These are phyloP conservation scores for Aplysia californica DNA, from an alignment of 1,140 invertebrate species.

Conservation along the genomic window DNA sequence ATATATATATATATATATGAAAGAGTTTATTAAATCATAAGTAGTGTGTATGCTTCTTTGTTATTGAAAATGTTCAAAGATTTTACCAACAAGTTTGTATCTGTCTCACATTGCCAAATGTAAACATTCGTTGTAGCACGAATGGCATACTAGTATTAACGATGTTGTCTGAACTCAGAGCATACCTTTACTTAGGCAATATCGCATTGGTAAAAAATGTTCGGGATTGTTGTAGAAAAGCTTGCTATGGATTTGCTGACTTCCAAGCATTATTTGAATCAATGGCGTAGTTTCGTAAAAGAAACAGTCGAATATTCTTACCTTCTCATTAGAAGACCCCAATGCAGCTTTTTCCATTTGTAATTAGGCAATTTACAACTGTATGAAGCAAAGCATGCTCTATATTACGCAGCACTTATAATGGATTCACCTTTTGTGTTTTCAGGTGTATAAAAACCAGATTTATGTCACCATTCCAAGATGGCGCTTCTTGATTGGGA, in stretches of 20 bases:
- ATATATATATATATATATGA: background rate
- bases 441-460: constrained; percentile 39
- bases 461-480: constrained; percentile 49
- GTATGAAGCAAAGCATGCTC: background rate
- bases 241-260: too few species aligned
- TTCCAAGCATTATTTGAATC: too few species aligned
- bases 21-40: background rate
- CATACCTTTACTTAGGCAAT: background rate
- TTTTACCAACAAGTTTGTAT: background rate
- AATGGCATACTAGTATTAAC: background rate
- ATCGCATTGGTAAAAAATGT: too few species aligned
- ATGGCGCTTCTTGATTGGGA: constrained; percentile 39
- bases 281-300: too few species aligned
- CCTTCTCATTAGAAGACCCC: too few species aligned
- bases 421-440: background rate
- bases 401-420: background rate
- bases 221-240: too few species aligned
- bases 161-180: background rate
- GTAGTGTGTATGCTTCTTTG: background rate
- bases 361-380: too few species aligned
- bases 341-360: too few species aligned
- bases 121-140: background rate
- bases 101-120: background rate
- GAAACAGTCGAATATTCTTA: too few species aligned
- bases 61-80: background rate